Evolutionary conservation across 1,140 invertebrate genomes (phyloP), one percentile per base, ranked within the genome.

Genomic region (Akabosia matsudoensis): DNA sequence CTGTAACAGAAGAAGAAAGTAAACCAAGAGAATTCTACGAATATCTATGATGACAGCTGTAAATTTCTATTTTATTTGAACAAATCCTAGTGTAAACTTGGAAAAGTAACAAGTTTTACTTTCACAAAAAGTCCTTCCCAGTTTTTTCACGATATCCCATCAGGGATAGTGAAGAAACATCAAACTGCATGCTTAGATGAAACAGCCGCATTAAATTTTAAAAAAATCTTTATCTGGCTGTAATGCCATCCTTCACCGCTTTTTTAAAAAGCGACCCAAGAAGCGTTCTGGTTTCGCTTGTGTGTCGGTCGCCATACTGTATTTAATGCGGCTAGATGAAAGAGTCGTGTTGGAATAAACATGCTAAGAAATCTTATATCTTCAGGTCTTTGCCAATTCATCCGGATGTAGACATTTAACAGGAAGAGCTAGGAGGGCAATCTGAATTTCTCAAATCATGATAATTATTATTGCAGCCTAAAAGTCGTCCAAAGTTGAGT

Each of bases 341-440:
- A 77, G 70, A 71, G 26, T 22, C 33, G 30, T 56, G 71, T 72
- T 77, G 71, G 72, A 61, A 70, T 77, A 77, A 77, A 77, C 76
- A 77, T 77, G 56, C 72, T 74, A 10, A 45, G 37, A 10, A 45
- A 45, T 45, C 37, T 45, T 18, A 45, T 10, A 18, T n/a, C n/a
- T 61, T 51, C 33, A n/a, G 72, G 45, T 72, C 70, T 77, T 73
- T 77, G 76, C 76, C 76, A 77, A 77, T 77, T 77, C 76, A 77
- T 77, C 64, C 71, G 61, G 74, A 76, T 72, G 37, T 56, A 72
- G 72, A 61, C 34, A 72, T 76, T 52, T 70, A 34, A 16, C 24
- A 16, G 37, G 7, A 45, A 10, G 18, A 45, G 18, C 7, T 7
- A 56, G 54, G 7, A 56, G 22, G 24, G 54, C 54, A 56, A n/a